Percentiles rank a stretch among this genome's conserved stretches.
phyloP scores from a whole-genome alignment of 2,888 invertebrate species.

The Noctua comes region DNA sequence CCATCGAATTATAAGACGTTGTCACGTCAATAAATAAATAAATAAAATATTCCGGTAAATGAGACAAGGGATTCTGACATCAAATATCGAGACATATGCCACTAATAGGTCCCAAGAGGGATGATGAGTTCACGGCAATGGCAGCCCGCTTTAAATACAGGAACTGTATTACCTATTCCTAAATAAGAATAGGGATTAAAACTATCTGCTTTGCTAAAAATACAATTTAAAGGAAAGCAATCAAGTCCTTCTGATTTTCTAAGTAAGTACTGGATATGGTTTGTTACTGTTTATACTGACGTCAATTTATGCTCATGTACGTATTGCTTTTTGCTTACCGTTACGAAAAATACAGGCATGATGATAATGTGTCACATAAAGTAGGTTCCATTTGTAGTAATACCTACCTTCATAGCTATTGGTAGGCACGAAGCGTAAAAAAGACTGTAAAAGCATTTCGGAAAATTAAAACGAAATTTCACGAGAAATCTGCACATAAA shows the following conservation, averaged over 20 bases:
- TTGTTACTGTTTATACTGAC: neutral
- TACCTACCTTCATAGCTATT: neutral
- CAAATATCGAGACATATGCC: constrained; percentile 6
- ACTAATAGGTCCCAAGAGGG: constrained; percentile 18
- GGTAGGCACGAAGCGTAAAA: neutral
- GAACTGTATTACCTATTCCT: constrained; percentile 1
- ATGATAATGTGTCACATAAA: neutral
- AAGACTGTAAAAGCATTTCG: neutral
- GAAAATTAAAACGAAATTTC: neutral
- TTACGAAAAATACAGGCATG: neutral
- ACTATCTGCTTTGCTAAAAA: neutral
- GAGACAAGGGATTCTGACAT: constrained; percentile 9
- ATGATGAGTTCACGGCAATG: constrained; percentile 18
- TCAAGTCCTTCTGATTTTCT: too few species aligned
- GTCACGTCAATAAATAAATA: too few species aligned
- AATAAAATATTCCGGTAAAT: constrained; percentile 1
- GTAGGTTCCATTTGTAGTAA: too few species aligned
- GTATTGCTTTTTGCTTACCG: neutral
- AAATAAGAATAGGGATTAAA: constrained; percentile 2
- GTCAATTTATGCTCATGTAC: neutral
- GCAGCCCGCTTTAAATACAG: constrained; percentile 21
- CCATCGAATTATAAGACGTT: too few species aligned
- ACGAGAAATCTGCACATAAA: constrained; percentile 2
- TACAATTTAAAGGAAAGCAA: neutral
- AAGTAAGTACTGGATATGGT: too few species aligned